Base-by-base conservation (phyloP, 2,797 vertebrate species). In the Danio tinwini region DNA sequence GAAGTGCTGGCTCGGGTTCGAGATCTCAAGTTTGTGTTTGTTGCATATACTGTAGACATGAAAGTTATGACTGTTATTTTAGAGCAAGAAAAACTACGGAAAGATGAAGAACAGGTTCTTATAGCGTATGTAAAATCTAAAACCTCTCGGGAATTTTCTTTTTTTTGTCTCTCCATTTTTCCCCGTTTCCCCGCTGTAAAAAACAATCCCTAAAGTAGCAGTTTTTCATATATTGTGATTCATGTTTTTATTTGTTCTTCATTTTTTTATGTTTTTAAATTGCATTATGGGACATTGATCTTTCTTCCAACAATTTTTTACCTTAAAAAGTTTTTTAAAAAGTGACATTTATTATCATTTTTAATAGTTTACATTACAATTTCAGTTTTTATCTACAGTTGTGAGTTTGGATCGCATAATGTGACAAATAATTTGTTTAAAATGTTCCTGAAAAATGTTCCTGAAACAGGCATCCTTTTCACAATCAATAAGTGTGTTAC, bases 1-100 rank as follows among this genome's bases (percentile, higher is more conserved):
- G 76, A 85, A 81, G 61, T 76, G 40, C 72, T 84, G 80, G 74
- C 81, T 62, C 55, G 21, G 63, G 19, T 59, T 72, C 47, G 5
- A 14, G 45, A 67, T 68, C 74, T 65, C 56, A 74, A 65, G 77
- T 82, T 82, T 82, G 73, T 84, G 74, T 82, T 74, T 70, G 69
- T 78, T 59, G 69, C 70, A 52, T 59, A 45, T 67, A 49, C 21
- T n/a, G 10, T 62, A 58, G 80, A 78, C 74, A 67, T 70, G 74
- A 78, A 84, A 82, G 64, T 82, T 82, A 82, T 67, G 64, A 58
- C 70, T 78, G 69, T 82, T 84, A 49, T 78, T 86, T 82, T 56
- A 67, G 29, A 56, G 52, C n/a, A n/a, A 39, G 74, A 70, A 44
- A 68, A 44, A 42, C 40, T 64, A 42, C 39, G 71, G 70, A 47